A percentile compares a stretch with the other conserved stretches of the same genome.
Conservation (phyloP, 2,113 vertebrate species). For the Ictalurus punctatus region DNA sequence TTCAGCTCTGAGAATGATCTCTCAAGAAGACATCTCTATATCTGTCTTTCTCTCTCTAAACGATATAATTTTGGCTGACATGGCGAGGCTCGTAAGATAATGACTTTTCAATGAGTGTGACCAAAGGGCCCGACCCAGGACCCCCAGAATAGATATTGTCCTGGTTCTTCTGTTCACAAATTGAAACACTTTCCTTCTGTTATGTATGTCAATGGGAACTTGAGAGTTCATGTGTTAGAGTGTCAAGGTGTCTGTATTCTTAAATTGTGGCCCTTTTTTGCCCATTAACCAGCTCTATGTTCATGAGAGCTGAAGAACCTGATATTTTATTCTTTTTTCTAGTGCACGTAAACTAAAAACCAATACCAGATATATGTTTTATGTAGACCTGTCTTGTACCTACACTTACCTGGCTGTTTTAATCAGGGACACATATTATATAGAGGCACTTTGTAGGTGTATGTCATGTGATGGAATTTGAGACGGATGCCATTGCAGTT, state of each 20-base stretch:
- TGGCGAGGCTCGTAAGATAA: constrained; percentile 18
- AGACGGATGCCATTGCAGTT: no score
- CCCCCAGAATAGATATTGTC: constrained; percentile 12
- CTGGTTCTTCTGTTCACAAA: constrained; percentile 20
- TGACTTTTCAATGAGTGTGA: constrained; percentile 27
- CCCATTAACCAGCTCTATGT: background rate
- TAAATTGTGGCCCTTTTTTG: background rate
- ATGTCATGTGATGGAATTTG: no score
- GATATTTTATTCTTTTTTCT: background rate
- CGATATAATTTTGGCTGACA: constrained; percentile 39
- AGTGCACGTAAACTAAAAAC: background rate
- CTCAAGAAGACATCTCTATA: constrained; percentile 6
- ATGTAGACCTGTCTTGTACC: background rate
- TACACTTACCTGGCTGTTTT: background rate
- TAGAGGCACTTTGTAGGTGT: background rate
- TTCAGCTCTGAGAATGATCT: constrained; percentile 41
- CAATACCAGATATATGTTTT: background rate
- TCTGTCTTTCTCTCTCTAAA: constrained; percentile 11
- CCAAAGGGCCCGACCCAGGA: constrained; percentile 9
- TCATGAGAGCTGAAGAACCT: background rate
- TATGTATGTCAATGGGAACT: constrained; percentile 17
- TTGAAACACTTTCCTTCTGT: background rate
- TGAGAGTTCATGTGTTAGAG: background rate
- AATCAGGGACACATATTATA: background rate
- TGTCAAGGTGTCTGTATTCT: background rate